Base-by-base conservation (phyloP, 2,888 invertebrate species). In the Ceriagrion tenellum region DNA sequence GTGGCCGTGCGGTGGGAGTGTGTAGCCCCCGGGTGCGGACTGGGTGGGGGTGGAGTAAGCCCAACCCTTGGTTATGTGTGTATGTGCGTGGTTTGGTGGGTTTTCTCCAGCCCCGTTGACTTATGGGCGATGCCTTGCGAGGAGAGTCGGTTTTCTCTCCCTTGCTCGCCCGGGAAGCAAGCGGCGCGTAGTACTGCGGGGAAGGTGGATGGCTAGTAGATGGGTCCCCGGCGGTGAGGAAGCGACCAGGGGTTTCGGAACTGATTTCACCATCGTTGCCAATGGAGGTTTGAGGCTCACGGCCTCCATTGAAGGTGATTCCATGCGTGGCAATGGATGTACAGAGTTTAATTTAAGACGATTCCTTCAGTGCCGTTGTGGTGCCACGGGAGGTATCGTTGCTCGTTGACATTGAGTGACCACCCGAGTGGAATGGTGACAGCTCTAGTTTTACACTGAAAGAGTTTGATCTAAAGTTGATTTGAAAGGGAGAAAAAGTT, bases 81-180 rank as follows among this genome's bases (percentile, higher is more conserved):
- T 47, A 69, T 69, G 69, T n/a, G 69, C 69, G 69, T 69, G 69
- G 69, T 69, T 8, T 69, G 91, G 91, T 91, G 59, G 56, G 30
- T 59, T 59, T 35, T 55, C 59, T 59, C 47, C 47, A 59, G 63
- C 20, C 56, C 91, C 91, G 63, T 30, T 91, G 91, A 91, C 91
- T 91, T 91, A 91, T 91, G 91, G 91, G 40, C 91, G 20, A 91
- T 20, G 91, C 63, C 91, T 91, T 63, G 91, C 59, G 69, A 23
- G 91, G 91, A 69, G n/a, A n/a, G n/a, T n/a, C n/a, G n/a, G n/a
- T n/a, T 47, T 47, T 35, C 59, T 35, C 35, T 59, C 35, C 59
- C 30, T 91, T 20, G n/a, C 20, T 59, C 55, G 56, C 90, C 69
- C 13, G 90, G 90, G 55, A 16, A 40, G 26, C 47, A 47, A 47